phyloP scores from a whole-genome alignment of 2,113 vertebrate genomes.

The Saccopteryx leptura region DNA sequence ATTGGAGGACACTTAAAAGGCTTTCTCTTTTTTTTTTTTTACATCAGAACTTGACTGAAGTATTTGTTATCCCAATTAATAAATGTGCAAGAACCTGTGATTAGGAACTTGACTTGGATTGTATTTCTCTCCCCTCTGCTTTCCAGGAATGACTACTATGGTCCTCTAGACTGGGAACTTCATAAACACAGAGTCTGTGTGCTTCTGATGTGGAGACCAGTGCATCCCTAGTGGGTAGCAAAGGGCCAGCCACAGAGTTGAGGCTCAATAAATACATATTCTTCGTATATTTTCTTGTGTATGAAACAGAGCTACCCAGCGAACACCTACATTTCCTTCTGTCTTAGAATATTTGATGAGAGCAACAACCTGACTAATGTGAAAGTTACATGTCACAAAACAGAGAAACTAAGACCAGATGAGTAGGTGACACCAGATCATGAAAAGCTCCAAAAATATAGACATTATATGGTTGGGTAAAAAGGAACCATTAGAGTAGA shows the following conservation, averaged over 20 bases:
- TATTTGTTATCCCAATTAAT: background rate
- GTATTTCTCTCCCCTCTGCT: background rate
- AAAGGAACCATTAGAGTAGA: slow-evolving; percentile 29
- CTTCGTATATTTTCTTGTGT: background rate
- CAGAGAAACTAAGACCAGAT: slow-evolving; percentile 60
- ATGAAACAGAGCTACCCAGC: background rate
- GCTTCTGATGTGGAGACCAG: background rate
- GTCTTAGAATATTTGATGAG: slow-evolving; percentile 44
- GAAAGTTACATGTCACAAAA: slow-evolving; percentile 54
- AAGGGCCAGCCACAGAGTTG: background rate
- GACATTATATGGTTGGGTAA: slow-evolving; percentile 22
- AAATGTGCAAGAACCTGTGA: background rate
- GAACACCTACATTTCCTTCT: background rate
- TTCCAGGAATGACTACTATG: background rate
- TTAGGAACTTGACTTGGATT: background rate
- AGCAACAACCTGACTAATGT: slow-evolving; percentile 17
- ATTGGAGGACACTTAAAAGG: background rate
- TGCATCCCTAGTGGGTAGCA: background rate
- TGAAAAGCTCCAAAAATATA: slow-evolving; percentile 72
- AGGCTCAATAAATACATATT: background rate
- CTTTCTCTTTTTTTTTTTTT: background rate
- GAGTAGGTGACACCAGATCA: slow-evolving; percentile 67
- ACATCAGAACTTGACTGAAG: background rate
- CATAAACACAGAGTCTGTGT: background rate
- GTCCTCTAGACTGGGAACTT: background rate